A percentile compares a stretch with the other conserved stretches of the same genome.
phyloP scores from a whole-genome alignment of 2,113 vertebrate species.

The Phalacrocorax carbo region DNA sequence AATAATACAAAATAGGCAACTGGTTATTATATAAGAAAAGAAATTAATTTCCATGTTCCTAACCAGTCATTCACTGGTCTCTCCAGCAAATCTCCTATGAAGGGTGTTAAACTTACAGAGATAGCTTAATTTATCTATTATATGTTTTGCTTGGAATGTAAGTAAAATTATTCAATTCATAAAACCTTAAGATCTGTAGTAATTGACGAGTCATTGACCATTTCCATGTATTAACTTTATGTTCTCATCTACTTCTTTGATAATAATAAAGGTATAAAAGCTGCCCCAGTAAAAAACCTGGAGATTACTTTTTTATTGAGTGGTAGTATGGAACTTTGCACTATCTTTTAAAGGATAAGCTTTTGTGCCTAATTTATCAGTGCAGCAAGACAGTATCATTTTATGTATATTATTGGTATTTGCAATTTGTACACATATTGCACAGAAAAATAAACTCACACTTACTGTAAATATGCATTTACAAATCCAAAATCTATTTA shows the following conservation, averaged over 20 bases:
- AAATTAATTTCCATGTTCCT: background rate
- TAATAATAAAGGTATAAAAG: background rate
- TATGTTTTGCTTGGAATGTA: background rate
- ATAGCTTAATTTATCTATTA: background rate
- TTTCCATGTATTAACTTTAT: background rate
- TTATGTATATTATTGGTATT: background rate
- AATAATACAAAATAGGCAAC: background rate
- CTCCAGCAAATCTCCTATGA: background rate
- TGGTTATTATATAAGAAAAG: background rate
- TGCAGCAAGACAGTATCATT: background rate
- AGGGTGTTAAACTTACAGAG: background rate
- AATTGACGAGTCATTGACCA: background rate
- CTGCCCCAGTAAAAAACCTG: background rate
- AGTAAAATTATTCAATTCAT: background rate
- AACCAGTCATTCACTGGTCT: background rate
- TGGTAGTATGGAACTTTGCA: background rate
- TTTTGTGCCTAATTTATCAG: background rate
- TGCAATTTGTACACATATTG: background rate
- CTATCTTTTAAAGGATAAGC: background rate
- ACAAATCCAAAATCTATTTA: background rate
- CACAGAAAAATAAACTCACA: background rate
- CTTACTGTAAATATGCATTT: background rate
- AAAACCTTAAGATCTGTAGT: background rate
- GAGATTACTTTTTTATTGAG: background rate
- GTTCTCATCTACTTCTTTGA: background rate